Evolutionary conservation across 2,113 vertebrate species (phyloP).

Genomic region (Ancistrus triradiatus): DNA sequence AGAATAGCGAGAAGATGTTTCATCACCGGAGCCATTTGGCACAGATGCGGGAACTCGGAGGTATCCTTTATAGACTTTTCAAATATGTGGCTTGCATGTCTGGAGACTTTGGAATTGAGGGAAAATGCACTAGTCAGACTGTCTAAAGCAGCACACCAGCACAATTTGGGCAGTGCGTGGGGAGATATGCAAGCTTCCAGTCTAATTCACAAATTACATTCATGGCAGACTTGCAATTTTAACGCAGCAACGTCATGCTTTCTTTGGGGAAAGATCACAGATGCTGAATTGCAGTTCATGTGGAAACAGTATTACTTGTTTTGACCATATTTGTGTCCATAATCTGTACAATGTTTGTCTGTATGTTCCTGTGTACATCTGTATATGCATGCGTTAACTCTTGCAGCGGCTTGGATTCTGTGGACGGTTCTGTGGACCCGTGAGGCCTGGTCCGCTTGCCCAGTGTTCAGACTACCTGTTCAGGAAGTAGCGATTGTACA

Average conservation of each 20-base stretch:
- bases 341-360: neutral
- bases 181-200: neutral
- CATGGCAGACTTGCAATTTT: neutral
- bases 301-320: too few species aligned
- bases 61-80: constrained; percentile 34
- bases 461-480: constrained; percentile 99
- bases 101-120: neutral
- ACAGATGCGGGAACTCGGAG: constrained; percentile 14
- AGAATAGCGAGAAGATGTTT: constrained; percentile 19
- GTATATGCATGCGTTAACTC: neutral
- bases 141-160: neutral
- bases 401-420: neutral
- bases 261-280: neutral
- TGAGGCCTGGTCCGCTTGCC: constrained; percentile 63
- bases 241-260: neutral
- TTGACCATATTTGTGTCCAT: neutral
- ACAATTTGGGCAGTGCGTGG: neutral
- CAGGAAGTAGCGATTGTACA: constrained; percentile 98
- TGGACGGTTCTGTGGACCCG: neutral
- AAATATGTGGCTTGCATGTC: constrained; percentile 22
- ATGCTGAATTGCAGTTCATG: too few species aligned
- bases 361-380: neutral
- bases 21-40: constrained; percentile 23
- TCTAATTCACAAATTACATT: too few species aligned
- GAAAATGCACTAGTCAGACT: neutral